Evolutionary conservation across 1,140 invertebrate genomes (phyloP), one percentile per base, ranked within the genome.

Genomic region (Leptonema lineaticorne): DNA sequence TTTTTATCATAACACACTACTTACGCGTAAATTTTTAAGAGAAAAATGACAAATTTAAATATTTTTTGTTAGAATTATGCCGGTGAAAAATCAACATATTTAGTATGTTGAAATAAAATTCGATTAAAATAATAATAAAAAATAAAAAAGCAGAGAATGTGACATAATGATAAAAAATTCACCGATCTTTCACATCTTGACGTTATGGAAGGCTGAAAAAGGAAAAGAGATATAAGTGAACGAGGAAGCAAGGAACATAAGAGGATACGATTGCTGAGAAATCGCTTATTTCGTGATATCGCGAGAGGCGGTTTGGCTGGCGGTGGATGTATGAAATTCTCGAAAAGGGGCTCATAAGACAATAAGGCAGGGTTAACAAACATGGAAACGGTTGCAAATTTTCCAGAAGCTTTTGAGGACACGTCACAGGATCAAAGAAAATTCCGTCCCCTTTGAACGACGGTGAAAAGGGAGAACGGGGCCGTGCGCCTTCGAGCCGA

Each of bases 321-420:
- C 46, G 16, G 46, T 9, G 22, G 22, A 22, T 22, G 50, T 14
- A 53, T 53, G 50, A 53, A 53, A 53, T 26, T 20, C 50, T 22
- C 20, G 20, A 53, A 28, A 46, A 24, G 26, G n/a, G 45, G 60
- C 18, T n/a, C 22, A 26, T 53, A 64, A 64, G 62, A 64, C 62
- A 64, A 64, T 64, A 64, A 64, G 46, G 41, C 62, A 50, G 46
- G 57, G 62, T 53, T 37, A 64, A 64, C 62, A 41, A 48, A 50
- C 46, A 64, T 8, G 27, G 50, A 53, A 64, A 64, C 45, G 46
- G 20, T 64, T 64, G 62, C 33, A 64, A 64, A 50, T 24, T 50
- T 64, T 53, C 46, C 45, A 27, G 57, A 59, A 29, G 59, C 59
- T 62, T 45, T 45, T 26, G 29, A 64, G 26, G 62, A 64, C 62